Conservation (phyloP, 1,140 invertebrate genomes). For the Capitella teleta region DNA sequence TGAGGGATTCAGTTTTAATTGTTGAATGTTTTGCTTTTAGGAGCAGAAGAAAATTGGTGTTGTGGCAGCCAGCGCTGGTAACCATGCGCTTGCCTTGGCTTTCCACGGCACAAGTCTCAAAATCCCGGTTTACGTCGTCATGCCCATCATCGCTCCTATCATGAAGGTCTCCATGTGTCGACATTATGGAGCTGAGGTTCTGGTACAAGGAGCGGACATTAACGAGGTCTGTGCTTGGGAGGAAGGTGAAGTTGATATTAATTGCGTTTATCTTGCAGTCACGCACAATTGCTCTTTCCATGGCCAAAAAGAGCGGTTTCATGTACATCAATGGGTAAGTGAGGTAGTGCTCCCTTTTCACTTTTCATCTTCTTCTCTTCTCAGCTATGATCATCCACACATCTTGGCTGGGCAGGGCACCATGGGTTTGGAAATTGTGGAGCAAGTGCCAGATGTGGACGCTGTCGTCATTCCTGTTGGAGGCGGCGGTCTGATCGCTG, state of each 20-base stretch:
- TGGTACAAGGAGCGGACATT: conserved; percentile 74
- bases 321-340: conserved; percentile 74
- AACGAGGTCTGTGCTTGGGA: conserved; percentile 47
- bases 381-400: conserved; percentile 79
- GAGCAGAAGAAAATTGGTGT: conserved; percentile 66
- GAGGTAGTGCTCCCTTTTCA: background rate
- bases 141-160: conserved; percentile 61
- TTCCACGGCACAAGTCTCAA: conserved; percentile 73
- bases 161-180: conserved; percentile 86
- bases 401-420: conserved; percentile 90
- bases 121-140: conserved; percentile 81
- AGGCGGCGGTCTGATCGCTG: conserved; percentile 78
- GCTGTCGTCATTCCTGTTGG: conserved; percentile 66
- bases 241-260: background rate
- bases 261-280: background rate
- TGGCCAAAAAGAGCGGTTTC: conserved; percentile 58
- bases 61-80: conserved; percentile 82
- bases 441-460: conserved; percentile 54
- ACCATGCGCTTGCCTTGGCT: conserved; percentile 76
- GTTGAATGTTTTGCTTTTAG: conserved; percentile 20
- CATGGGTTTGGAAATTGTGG: conserved; percentile 78
- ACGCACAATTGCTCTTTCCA: conserved; percentile 13
- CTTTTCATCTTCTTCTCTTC: background rate
- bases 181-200: conserved; percentile 69
- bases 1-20: background rate